These are phyloP conservation scores for Leptobrachium ailaonicum DNA, from an alignment of 2,113 vertebrate genomes.

Conservation along the genomic window DNA sequence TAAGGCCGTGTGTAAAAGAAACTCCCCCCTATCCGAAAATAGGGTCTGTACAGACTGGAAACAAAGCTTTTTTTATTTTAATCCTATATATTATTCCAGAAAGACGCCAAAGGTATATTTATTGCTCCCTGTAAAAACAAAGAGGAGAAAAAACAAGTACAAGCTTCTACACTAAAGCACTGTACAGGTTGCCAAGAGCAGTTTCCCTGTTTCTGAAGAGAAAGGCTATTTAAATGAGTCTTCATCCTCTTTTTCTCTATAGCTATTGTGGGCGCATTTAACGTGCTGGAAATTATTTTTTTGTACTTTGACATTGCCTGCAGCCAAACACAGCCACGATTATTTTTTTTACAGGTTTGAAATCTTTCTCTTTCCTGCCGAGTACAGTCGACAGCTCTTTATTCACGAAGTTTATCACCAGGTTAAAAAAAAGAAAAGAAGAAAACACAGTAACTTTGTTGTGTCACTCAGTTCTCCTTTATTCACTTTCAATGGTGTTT, in stretches of 20 bases:
- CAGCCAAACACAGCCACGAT: constrained; percentile 22
- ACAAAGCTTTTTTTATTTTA: neutral
- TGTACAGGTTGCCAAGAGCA: constrained; percentile 27
- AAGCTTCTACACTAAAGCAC: constrained; percentile 12
- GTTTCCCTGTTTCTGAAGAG: constrained; percentile 29
- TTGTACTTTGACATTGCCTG: constrained; percentile 28
- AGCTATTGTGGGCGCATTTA: constrained; percentile 25
- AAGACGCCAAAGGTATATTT: constrained; percentile 18
- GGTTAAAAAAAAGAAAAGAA: neutral
- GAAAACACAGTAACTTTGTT: constrained; percentile 2
- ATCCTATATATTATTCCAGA: constrained; percentile 11
- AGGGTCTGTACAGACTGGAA: constrained; percentile 4
- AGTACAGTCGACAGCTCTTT: constrained; percentile 27
- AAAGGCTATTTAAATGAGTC: constrained; percentile 5
- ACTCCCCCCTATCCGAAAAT: too few relatives aligned
- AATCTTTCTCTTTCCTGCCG: neutral
- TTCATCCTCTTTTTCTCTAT: constrained; percentile 12
- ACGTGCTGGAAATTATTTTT: constrained; percentile 11
- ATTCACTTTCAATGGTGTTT: neutral
- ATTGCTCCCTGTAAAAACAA: constrained; percentile 22
- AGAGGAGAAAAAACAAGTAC: constrained; percentile 12
- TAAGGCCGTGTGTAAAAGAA: too few relatives aligned
- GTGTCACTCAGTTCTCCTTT: neutral
- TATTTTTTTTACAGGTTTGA: constrained; percentile 25
- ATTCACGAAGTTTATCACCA: constrained; percentile 34